Base-by-base conservation (phyloP, 1,140 invertebrate species). In the Drosophila subpulchrella region DNA sequence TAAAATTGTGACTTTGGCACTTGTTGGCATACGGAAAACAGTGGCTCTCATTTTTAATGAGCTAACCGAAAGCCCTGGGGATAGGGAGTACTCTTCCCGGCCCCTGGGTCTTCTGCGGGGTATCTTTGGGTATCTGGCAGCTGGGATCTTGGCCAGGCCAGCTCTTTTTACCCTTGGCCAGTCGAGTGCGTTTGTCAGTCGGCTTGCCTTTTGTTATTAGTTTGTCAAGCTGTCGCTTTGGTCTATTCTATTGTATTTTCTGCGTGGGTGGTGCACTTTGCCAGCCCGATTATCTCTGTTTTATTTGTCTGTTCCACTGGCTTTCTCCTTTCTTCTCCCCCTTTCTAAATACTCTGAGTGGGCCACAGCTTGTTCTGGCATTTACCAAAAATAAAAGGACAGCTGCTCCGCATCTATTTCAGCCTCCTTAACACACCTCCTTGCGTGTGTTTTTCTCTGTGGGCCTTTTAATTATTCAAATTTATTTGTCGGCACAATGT, bases 1-100 rank as follows among this genome's bases (percentile, higher is more conserved):
- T 79, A 88, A 89, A 88, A 88, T 76, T 76, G 79, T 88, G 80
- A 80, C 83, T 89, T 86, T 83, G 63, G 84, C 83, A 88, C 83
- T 86, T 86, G 83, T 86, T 78, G 81, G 78, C 60, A 44, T 66
- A 68, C 60, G 59, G 59, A 44, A 68, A 62, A 42, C 48, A 62
- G 50, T 62, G n/a, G 24, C 30, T 73, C 67, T 89, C 80, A 58
- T 82, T 83, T 89, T 88, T 88, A 88, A 88, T 88, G 83, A 88
- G 84, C 84, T 71, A 77, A 89, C 63, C 80, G 57, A 83, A 48
- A 32, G 75, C 62, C 82, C 51, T 13, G 50, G 48, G 65, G 60
- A 48, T 51, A 27, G 20, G 42, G 54, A 55, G 56, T 65, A 54
- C 71, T 68, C 30, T 15, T 24, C 53, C 36, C 42, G 44, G 48